phyloP scores from a whole-genome alignment of 1,140 invertebrate genomes.

The Heliothis subflexa region DNA sequence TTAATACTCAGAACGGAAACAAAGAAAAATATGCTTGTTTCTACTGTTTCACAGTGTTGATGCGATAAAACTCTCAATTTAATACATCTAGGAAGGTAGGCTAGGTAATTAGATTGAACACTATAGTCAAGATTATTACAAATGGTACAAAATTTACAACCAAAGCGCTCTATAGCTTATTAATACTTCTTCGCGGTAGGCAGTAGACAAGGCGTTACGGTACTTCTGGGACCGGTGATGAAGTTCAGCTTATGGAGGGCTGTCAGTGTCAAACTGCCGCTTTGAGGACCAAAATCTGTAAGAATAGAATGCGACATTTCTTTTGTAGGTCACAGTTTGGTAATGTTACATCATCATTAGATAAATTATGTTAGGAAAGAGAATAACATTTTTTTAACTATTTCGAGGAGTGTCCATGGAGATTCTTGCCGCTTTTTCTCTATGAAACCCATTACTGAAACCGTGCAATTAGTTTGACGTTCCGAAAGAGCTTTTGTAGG shows the following conservation, averaged over 20 bases:
- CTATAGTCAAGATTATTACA: not conserved
- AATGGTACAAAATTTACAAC: not conserved
- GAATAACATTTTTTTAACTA: too few species aligned
- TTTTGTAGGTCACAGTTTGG: conserved; percentile 6
- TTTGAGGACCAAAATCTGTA: conserved; percentile 25
- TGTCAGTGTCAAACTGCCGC: conserved; percentile 37
- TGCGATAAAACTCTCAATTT: too few species aligned
- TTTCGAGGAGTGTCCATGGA: too few species aligned
- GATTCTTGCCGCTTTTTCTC: too few species aligned
- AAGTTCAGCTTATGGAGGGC: conserved; percentile 28
- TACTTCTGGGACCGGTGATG: conserved; percentile 40
- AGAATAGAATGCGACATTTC: not conserved
- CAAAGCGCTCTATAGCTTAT: not conserved
- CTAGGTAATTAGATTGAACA: too few species aligned
- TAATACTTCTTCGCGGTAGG: not conserved
- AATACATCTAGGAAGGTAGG: too few species aligned
- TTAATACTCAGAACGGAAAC: too few species aligned
- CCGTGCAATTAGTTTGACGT: too few species aligned
- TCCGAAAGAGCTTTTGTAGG: too few species aligned
- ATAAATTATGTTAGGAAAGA: not conserved
- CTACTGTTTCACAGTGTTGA: too few species aligned
- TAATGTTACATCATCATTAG: not conserved
- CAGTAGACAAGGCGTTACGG: conserved; percentile 29
- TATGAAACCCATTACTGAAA: too few species aligned
- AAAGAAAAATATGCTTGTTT: too few species aligned